Evolutionary conservation across 2,888 invertebrate species (phyloP), one percentile per base, ranked within the genome.

Genomic region (Pandemis corylana): DNA sequence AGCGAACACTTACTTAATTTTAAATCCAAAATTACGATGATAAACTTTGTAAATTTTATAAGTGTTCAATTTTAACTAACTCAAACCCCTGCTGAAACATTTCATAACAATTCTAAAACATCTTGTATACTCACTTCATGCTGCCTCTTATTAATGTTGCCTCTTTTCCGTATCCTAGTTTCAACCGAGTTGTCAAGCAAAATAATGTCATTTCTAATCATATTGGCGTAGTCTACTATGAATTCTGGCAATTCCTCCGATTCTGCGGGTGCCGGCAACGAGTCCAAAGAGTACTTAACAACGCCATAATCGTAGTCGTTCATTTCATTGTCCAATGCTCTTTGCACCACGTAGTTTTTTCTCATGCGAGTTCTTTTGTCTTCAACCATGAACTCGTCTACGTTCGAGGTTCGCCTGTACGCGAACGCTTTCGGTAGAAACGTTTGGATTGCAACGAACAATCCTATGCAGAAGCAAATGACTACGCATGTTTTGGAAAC

Each of bases 131-230:
- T 88, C 79, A 91, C 91, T 72, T 86, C 84, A 71, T 82, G 81
- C 70, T 87, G 88, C 79, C 88, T 82, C n/a, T 88, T 85, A 81
- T 90, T 89, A 62, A 89, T 84, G 77, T 91, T 92, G 61, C 91
- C 93, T 77, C 92, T 84, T 82, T 93, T 92, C 28, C 89, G 86
- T 7, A 92, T 91, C 74, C 91, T 86, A 0, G 93, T 93, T 83
- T 94, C 89, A 9, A 93, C 88, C 5, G 93, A 92, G 77, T 94
- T 90, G 77, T 94, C 94, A 51, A 93, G 79, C 67, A 93, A 81
- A 74, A 92, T 88, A 2, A 93, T 90, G 73, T 94, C 91, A 71
- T 93, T 90, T 68, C 90, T 81, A 59, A 93, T 91, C 90, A 91
- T 89, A 74, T 94, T 91, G 1, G 92, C 93, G 77, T 93, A 91